phyloP scores from a whole-genome alignment of 2,888 invertebrate species.

The Tetragonisca angustula region DNA sequence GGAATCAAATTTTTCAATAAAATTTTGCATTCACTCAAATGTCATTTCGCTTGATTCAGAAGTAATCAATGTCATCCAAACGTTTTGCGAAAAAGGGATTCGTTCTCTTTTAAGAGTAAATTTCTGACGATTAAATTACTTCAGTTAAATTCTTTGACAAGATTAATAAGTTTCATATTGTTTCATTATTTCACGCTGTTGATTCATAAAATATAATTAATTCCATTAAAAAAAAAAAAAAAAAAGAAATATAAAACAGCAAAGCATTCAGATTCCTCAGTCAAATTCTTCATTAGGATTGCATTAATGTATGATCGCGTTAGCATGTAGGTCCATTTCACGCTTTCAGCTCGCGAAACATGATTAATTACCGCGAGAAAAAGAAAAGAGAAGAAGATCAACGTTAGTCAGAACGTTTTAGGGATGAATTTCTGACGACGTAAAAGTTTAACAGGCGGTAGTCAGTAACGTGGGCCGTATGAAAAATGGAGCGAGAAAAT shows the following conservation, averaged over 20 bases:
- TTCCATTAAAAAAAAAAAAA: background rate
- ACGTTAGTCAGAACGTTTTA: background rate
- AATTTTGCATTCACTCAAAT: too few relatives aligned
- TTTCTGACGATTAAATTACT: background rate
- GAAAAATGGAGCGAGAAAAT: slow-evolving; percentile 41
- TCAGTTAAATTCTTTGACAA: background rate
- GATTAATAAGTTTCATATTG: background rate
- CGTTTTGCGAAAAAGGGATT: too few relatives aligned
- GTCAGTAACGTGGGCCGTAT: background rate
- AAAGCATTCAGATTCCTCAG: too few relatives aligned
- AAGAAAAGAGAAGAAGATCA: background rate
- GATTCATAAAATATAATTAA: background rate
- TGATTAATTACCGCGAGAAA: background rate
- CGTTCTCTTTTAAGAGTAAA: too few relatives aligned
- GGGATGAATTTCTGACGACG: background rate
- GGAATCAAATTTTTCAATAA: too few relatives aligned
- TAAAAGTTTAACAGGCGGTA: slow-evolving; percentile 27
- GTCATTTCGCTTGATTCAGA: too few relatives aligned
- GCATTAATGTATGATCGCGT: too few relatives aligned
- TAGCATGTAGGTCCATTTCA: too few relatives aligned
- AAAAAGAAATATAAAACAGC: too few relatives aligned
- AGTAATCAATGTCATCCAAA: too few relatives aligned
- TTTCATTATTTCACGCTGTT: background rate
- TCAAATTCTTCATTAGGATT: too few relatives aligned
- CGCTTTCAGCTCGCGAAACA: background rate